These are phyloP conservation scores for Leptinotarsa rubiginosa DNA, from an alignment of 2,888 invertebrate species.

Conservation along the genomic window DNA sequence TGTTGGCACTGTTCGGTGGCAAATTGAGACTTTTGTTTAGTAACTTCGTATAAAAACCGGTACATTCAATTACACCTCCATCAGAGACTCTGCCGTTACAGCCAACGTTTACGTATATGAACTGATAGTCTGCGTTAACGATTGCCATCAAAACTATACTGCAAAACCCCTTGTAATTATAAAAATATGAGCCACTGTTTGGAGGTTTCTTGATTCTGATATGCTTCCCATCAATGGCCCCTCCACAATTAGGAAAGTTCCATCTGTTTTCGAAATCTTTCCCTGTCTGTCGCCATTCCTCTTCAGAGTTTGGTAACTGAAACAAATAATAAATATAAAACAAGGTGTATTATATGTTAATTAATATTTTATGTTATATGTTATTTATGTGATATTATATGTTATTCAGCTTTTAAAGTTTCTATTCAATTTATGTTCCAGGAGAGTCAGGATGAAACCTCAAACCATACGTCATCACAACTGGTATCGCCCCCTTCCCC, in stretches of 20 bases:
- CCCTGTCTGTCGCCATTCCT: slow-evolving; percentile 40
- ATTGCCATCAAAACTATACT: slow-evolving; percentile 41
- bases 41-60: slow-evolving; percentile 9
- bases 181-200: slow-evolving; percentile 37
- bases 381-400: not conserved
- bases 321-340: slow-evolving; percentile 1
- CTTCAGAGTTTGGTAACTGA: slow-evolving; percentile 12
- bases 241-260: slow-evolving; percentile 48
- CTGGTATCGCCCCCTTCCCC: slow-evolving; percentile 12
- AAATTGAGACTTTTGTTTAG: slow-evolving; percentile 5
- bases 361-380: slow-evolving; percentile 1
- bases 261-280: slow-evolving; percentile 41
- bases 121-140: slow-evolving; percentile 37
- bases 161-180: slow-evolving; percentile 22
- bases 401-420: not conserved
- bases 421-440: not conserved
- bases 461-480: slow-evolving; percentile 15
- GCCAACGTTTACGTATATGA: slow-evolving; percentile 35
- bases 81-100: slow-evolving; percentile 3
- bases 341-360: slow-evolving; percentile 14
- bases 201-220: slow-evolving; percentile 42
- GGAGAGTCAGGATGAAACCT: slow-evolving; percentile 8
- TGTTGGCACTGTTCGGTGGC: not conserved
- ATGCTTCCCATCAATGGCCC: slow-evolving; percentile 49
- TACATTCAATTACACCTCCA: not conserved